Evolutionary conservation across 1,140 invertebrate genomes (phyloP), one percentile per base, ranked within the genome.

Genomic region (Pseudomyrmex dendroicus): DNA sequence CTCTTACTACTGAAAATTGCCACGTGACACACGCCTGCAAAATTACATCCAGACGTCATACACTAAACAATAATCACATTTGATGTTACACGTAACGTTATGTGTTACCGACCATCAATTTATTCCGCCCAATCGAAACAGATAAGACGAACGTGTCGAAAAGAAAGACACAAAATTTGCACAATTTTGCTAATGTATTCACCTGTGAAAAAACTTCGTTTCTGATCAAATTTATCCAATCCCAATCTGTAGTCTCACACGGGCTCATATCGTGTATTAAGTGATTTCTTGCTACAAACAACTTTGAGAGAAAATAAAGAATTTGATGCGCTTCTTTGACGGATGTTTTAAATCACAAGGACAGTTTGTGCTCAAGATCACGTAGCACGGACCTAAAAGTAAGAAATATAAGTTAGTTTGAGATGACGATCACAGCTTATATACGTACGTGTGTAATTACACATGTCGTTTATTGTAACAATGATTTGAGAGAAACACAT

Each of bases 1-100:
- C 93, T 90, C 44, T 92, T 91, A 84, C 95, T 91, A 52, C 92
- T 95, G 95, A 88, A 96, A 96, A 59, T 95, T 95, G 0, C 91
- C 93, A 86, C 44, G 90, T 91, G 54, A 87, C 87, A 78, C 95
- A 95, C 2, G 93, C 88, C 62, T 93, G 63, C 20, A 83, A 83
- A 35, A 2, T 35, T 44, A 44, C n/a, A 50, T 57, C 8, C 9
- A 8, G 4, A 8, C 22, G 25, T 73, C 44, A 59, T 7, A 20
- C 17, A 8, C 2, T 12, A 61, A 20, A 61, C 5, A 52, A 61
- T 61, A 22, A 61, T 52, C 10, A 12, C 1, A 13, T 13, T 22
- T 61, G 10, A 61, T 13, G 17, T 20, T 22, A 61, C 22, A 12
- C 20, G 35, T 35, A 35, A 35, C 35, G 35, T 35, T 35, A 3